phyloP scores from a whole-genome alignment of 92 coral and sea anemone species.

The Epizoanthus fatuus region DNA sequence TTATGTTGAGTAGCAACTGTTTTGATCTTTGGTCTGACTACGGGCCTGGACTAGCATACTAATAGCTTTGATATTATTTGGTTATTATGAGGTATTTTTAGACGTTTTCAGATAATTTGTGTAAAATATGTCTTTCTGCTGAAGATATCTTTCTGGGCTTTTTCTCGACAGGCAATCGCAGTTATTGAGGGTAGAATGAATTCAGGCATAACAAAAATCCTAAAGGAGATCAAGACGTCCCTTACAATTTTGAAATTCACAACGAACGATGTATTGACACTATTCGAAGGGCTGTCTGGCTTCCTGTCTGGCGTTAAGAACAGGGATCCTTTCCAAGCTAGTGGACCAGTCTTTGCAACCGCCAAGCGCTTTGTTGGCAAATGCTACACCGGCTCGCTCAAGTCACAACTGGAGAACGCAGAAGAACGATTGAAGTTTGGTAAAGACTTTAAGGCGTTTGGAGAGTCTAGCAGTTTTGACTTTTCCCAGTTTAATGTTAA shows the following conservation, averaged over 20 bases:
- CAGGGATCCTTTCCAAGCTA: conserved; percentile 12
- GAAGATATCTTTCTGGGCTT: background rate
- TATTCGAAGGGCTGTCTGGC: conserved; percentile 21
- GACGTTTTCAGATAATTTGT: too few relatives aligned
- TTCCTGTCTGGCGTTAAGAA: background rate
- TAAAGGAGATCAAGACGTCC: conserved; percentile 36
- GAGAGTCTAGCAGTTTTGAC: conserved; percentile 55
- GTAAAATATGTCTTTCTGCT: too few relatives aligned
- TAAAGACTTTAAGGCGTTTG: conserved; percentile 32
- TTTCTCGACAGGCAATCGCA: background rate
- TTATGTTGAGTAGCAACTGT: too few relatives aligned
- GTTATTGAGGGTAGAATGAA: conserved; percentile 18
- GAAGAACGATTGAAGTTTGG: conserved; percentile 52
- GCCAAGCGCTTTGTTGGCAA: conserved; percentile 46
- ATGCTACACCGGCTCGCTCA: conserved; percentile 39
- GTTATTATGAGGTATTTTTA: too few relatives aligned
- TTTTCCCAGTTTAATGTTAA: conserved; percentile 44
- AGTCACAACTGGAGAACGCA: conserved; percentile 13
- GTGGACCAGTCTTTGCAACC: background rate
- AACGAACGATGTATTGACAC: background rate
- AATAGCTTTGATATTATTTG: too few relatives aligned
- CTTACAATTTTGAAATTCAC: background rate
- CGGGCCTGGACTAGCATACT: too few relatives aligned
- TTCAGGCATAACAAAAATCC: background rate
- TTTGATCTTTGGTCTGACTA: too few relatives aligned